Evolutionary conservation across 2,113 vertebrate genomes (phyloP), one percentile per base, ranked within the genome.

Genomic region (Rafetus swinhoei): DNA sequence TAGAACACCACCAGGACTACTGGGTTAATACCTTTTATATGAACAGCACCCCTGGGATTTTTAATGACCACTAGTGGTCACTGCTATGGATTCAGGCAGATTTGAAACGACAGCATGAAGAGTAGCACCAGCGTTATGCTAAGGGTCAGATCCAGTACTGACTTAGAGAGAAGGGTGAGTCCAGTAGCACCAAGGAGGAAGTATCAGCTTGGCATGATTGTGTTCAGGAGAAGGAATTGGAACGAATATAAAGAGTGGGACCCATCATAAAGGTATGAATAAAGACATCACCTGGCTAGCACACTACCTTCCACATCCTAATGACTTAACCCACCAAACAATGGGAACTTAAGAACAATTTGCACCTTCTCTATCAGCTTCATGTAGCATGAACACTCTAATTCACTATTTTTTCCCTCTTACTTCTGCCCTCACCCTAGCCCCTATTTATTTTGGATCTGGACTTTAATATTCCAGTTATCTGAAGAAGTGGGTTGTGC

Each of bases 51-150:
- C 86, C 91, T 93, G 86, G 84, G 90, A 95, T 93, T 81, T 92
- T 16, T 94, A 93, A 72, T 72, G 65, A 95, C 96, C 86, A 65
- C 84, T 95, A 92, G 77, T 92, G 92, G 81, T 74, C 90, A 95
- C 72, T 81, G 86, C 80, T 95, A 85, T 91, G 93, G 90, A 92
- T 89, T 93, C 35, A 92, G 91, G 55, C 77, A 95, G 90, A 92
- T 39, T 60, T 52, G 89, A 72, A 76, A 53, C 84, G 62, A 90
- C 72, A 91, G 90, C 59, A 19, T 11, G 86, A 94, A 55, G 80
- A 93, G 88, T 85, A 95, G 93, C 91, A 90, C 54, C 90, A 91
- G 79, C 93, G 84, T 81, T 59, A 65, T 93, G 82, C 90, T 86
- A 93, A 27, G 6, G 24, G 35, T 79, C 57, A 82, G 88, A 81